phyloP scores from a whole-genome alignment of 2,797 vertebrate species.

The Microcaecilia unicolor region DNA sequence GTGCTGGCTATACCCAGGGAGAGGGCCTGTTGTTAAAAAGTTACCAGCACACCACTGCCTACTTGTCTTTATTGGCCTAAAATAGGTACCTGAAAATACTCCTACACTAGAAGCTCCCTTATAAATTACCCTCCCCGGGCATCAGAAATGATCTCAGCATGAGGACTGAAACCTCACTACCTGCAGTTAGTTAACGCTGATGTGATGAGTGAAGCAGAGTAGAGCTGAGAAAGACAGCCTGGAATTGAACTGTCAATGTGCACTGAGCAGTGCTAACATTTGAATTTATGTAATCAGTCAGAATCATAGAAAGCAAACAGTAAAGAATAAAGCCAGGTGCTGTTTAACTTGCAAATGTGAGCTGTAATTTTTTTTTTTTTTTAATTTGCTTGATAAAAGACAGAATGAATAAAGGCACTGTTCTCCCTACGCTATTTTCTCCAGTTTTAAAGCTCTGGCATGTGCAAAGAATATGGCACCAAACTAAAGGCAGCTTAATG shows the following conservation, averaged over 20 bases:
- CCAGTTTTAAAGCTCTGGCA: constrained; percentile 1
- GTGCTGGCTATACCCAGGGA: too few species aligned
- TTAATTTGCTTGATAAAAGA: constrained; percentile 3
- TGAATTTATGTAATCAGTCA: neutral
- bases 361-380: neutral
- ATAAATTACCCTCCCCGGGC: too few species aligned
- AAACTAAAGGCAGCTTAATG: neutral
- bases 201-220: neutral
- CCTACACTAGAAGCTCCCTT: too few species aligned
- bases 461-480: neutral
- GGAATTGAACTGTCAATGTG: neutral
- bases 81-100: too few species aligned
- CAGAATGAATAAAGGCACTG: neutral
- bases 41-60: too few species aligned
- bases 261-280: neutral
- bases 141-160: neutral
- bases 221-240: neutral
- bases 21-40: too few species aligned
- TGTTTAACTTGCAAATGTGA: constrained; percentile 1
- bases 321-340: neutral
- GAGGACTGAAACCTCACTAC: constrained; percentile 2
- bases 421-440: neutral
- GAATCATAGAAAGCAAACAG: constrained; percentile 1
- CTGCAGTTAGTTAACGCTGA: neutral
- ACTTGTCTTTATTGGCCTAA: too few species aligned